A percentile compares a stretch with the other conserved stretches of the same genome.
Evolutionary conservation across 2,888 invertebrate genomes (phyloP).

Genomic region (Lutraria lutraria): DNA sequence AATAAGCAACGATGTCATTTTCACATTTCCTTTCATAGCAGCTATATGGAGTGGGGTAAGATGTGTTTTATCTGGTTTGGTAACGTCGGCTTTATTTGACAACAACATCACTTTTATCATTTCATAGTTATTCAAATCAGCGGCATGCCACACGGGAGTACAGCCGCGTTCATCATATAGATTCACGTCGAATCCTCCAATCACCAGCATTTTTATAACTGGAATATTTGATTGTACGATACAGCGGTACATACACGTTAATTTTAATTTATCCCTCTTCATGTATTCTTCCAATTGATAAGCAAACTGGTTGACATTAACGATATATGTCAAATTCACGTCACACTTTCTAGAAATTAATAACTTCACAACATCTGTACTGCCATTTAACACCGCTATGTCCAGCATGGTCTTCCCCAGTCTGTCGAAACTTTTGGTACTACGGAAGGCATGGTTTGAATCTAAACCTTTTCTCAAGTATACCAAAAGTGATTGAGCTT

Average conservation of each 20-base stretch:
- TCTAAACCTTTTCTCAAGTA: constrained; percentile 76
- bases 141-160: constrained; percentile 80
- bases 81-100: constrained; percentile 75
- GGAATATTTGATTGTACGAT: constrained; percentile 75
- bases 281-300: constrained; percentile 71
- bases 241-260: constrained; percentile 77
- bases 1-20: constrained; percentile 75
- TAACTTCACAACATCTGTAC: constrained; percentile 71
- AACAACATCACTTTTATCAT: constrained; percentile 76
- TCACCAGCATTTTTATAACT: constrained; percentile 76
- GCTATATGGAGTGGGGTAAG: constrained; percentile 81
- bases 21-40: constrained; percentile 78
- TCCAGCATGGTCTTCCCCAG: constrained; percentile 79
- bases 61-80: constrained; percentile 75
- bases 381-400: constrained; percentile 71
- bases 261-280: constrained; percentile 74
- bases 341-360: constrained; percentile 74
- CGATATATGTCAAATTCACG: constrained; percentile 76
- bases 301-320: constrained; percentile 73
- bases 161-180: constrained; percentile 79
- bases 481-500: constrained; percentile 62
- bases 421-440: constrained; percentile 71
- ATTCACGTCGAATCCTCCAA: constrained; percentile 80
- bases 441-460: constrained; percentile 78
- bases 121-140: constrained; percentile 79